These are phyloP conservation scores for Oscarella lobularis DNA, from an alignment of 37 sponge, comb jelly and placozoan species.

Conservation along the genomic window DNA sequence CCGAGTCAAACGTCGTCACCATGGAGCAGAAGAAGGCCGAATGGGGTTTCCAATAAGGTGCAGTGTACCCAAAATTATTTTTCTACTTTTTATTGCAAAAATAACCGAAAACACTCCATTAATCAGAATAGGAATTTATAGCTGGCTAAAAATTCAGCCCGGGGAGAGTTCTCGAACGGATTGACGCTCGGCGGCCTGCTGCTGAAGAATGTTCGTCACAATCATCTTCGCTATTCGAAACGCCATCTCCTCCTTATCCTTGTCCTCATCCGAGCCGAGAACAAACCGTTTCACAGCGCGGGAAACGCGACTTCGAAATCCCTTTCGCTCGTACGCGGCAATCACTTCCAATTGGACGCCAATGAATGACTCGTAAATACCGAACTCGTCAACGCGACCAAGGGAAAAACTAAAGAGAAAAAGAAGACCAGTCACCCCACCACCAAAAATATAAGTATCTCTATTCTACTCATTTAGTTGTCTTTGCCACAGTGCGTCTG, in stretches of 20 bases:
- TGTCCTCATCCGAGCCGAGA: neutral
- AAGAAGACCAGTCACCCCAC: neutral
- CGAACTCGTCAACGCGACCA: neutral
- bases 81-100: neutral
- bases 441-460: too few species aligned
- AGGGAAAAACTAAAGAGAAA: neutral
- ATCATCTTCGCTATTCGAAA: neutral
- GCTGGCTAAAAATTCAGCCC: too few species aligned
- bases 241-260: neutral
- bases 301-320: neutral
- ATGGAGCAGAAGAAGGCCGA: neutral
- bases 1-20: neutral
- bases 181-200: too few species aligned
- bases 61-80: neutral
- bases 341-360: neutral
- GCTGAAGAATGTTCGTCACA: neutral
- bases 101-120: neutral
- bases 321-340: neutral
- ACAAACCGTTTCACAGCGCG: neutral
- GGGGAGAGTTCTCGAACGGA: too few species aligned
- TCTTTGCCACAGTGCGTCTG: neutral
- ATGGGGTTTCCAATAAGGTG: neutral
- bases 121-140: neutral
- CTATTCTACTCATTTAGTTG: neutral
- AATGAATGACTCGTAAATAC: neutral